phyloP scores from a whole-genome alignment of 2,113 vertebrate species.

The Phalacrocorax aristotelis region DNA sequence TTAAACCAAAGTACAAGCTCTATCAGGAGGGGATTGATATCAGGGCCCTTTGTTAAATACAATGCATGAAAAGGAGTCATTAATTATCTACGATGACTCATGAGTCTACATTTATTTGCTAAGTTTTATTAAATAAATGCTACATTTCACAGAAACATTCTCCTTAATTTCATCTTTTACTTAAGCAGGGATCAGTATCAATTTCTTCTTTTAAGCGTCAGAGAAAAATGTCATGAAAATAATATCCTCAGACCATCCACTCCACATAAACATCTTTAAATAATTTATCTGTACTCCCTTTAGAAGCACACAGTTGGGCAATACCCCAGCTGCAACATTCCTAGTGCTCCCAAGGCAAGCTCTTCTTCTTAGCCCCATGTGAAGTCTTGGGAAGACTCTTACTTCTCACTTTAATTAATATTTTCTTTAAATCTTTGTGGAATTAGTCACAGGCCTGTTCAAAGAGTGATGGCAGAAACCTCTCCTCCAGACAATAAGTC shows the following conservation, averaged over 20 bases:
- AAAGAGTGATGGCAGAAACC: background rate
- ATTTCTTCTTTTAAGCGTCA: background rate
- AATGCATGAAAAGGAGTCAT: background rate
- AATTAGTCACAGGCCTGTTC: background rate
- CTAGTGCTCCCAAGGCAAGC: background rate
- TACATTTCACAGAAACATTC: background rate
- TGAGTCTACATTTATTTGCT: background rate
- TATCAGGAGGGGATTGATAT: background rate
- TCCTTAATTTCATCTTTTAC: background rate
- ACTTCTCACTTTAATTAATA: background rate
- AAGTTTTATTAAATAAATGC: slow-evolving; percentile 31
- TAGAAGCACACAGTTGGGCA: background rate
- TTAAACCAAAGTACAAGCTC: background rate
- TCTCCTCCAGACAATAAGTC: background rate
- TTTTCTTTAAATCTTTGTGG: background rate
- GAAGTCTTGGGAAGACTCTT: background rate
- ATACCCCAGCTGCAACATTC: background rate
- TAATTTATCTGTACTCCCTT: background rate
- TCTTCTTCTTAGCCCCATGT: background rate
- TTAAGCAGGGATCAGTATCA: background rate
- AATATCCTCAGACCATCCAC: background rate
- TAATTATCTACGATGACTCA: background rate
- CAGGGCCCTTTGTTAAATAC: background rate
- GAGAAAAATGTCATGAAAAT: background rate
- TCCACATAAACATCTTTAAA: background rate